Evolutionary conservation across 2,888 invertebrate species (phyloP).

Genomic region (Amblyteles armatorius): DNA sequence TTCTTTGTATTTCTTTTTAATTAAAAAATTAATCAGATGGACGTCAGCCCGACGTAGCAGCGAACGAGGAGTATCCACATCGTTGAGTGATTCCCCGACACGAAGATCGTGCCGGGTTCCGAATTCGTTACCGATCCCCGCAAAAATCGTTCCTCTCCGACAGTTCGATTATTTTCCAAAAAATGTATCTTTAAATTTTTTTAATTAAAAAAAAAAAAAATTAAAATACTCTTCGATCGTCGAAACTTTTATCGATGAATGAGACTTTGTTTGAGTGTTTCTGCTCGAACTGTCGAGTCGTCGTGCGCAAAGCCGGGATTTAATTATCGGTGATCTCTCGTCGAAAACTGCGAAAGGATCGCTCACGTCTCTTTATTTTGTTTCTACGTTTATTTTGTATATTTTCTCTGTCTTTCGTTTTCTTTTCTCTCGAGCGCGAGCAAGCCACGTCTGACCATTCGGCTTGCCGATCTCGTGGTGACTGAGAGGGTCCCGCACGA

Average conservation of each 20-base stretch:
- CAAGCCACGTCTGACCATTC: slow-evolving; percentile 82
- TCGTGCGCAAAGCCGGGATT: not conserved
- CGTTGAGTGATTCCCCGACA: slow-evolving; percentile 38
- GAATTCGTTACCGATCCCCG: slow-evolving; percentile 33
- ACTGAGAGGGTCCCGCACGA: slow-evolving; percentile 82
- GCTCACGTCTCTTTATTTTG: slow-evolving; percentile 18
- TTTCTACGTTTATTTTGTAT: slow-evolving; percentile 18
- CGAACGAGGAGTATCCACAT: slow-evolving; percentile 73
- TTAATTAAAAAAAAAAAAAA: not conserved
- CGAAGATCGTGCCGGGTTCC: slow-evolving; percentile 44
- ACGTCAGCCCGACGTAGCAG: slow-evolving; percentile 74
- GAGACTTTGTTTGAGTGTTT: slow-evolving; percentile 20
- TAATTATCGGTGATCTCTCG: not conserved
- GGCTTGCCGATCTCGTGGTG: slow-evolving; percentile 84
- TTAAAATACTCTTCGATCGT: not conserved
- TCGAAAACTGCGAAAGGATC: slow-evolving; percentile 8
- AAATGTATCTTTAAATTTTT: not conserved
- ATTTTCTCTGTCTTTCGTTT: not conserved
- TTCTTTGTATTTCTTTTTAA: not conserved
- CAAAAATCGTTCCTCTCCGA: slow-evolving; percentile 1
- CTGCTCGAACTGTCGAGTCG: not conserved
- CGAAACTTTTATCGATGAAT: slow-evolving; percentile 33
- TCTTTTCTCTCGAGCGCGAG: slow-evolving; percentile 68
- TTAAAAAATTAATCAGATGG: slow-evolving; percentile 68
- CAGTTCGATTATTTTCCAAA: not conserved